Evolutionary conservation across 2,113 vertebrate genomes (phyloP), one percentile per base, ranked within the genome.

Genomic region (Ammodytes marinus): DNA sequence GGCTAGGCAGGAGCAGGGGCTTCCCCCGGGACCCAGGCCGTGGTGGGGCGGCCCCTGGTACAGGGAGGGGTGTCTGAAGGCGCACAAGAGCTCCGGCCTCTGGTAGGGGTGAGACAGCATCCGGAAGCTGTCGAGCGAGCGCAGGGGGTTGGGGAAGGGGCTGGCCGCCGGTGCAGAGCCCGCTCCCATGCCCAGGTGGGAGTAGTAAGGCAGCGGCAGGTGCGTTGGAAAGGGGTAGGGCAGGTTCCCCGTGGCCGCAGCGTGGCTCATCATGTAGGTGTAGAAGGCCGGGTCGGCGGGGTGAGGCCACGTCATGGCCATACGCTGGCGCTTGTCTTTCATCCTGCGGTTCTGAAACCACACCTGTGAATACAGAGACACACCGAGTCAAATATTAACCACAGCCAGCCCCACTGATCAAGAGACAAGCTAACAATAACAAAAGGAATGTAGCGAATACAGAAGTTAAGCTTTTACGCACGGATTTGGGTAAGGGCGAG

Each of bases 291-390:
- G 98, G 86, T 99, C 98, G 1, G 98, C 97, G 0, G 98, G 98
- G 88, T 99, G 98, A 69, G 98, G 98, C 98, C 98, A 99, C 45
- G 98, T 98, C 98, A 99, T 98, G 63, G 98, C 98, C 87, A 99
- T 93, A 35, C 98, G 96, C 93, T 99, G 98, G 46, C 98, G 88
- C 84, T 99, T 99, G 95, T 99, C 98, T 93, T 99, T 99, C 98
- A 99, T 99, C 87, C 98, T 94, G 70, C 98, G 96, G 94, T 99
- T 99, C 95, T 99, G 98, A 94, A 99, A 99, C 98, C 98, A 99
- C 77, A 99, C 98, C 98, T 99, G 94, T 6, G 27, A 12, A 27
- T 70, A 77, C 60, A 59, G 85, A 92, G 91, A 93, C 88, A 81
- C 77, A 45, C 4, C 1, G 42, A 43, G 86, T 93, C 55, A 93